Conservation (phyloP, 1,140 invertebrate genomes). For the Rhynchophorus ferrugineus region DNA sequence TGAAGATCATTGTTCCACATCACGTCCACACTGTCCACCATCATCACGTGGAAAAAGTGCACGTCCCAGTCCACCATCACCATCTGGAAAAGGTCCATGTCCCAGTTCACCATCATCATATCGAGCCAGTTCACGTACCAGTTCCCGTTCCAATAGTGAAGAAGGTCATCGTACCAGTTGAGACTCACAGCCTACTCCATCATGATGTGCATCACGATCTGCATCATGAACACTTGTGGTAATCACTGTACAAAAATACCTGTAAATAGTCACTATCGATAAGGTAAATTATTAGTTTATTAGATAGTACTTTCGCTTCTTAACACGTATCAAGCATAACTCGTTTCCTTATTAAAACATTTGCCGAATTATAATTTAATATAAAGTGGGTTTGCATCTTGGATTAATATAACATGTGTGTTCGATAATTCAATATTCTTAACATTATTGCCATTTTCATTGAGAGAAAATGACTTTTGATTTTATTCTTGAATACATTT, state of each 20-base stretch:
- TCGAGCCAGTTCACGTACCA: conserved; percentile 40
- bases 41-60: conserved; percentile 53
- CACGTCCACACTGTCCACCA: conserved; percentile 57
- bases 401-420: too few relatives aligned
- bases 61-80: conserved; percentile 49
- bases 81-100: conserved; percentile 51
- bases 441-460: too few relatives aligned
- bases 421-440: too few relatives aligned
- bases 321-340: background rate
- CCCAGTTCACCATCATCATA: conserved; percentile 34
- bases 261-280: background rate
- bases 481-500: too few relatives aligned
- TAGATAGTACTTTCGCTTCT: background rate
- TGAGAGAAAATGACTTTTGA: too few relatives aligned
- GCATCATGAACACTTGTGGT: background rate
- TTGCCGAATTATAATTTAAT: too few relatives aligned
- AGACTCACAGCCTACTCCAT: too few relatives aligned
- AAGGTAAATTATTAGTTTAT: background rate
- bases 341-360: background rate
- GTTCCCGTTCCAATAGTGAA: conserved; percentile 20
- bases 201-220: too few relatives aligned
- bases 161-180: conserved; percentile 10
- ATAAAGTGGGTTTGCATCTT: too few relatives aligned
- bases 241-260: background rate
- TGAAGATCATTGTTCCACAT: conserved; percentile 54